These are phyloP conservation scores for Macrosteles quadrilineatus DNA, from an alignment of 1,140 invertebrate genomes.

Conservation along the genomic window DNA sequence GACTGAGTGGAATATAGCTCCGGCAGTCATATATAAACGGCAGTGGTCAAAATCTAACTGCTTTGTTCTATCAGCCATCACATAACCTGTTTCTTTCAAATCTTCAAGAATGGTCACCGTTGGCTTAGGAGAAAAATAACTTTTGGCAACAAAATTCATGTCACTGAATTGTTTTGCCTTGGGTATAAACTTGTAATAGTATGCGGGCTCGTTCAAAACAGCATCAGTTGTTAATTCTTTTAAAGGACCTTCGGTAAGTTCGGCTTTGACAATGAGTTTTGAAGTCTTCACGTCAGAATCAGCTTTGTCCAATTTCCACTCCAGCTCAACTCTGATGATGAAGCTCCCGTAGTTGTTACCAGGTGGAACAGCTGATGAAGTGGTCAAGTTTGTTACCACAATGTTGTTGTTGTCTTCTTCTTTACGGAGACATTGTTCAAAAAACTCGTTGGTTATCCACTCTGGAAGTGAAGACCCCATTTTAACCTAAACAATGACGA, in stretches of 20 bases:
- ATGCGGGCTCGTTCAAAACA: not conserved
- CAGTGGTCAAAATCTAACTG: constrained; percentile 1
- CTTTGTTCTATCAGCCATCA: not conserved
- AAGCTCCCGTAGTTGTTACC: not conserved
- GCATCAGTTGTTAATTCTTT: not conserved
- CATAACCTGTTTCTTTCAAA: not conserved
- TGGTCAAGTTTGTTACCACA: too few species aligned
- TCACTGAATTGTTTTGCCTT: not conserved
- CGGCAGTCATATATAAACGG: not conserved
- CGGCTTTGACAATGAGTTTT: not conserved
- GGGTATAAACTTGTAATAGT: not conserved
- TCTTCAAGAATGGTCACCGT: not conserved
- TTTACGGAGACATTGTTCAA: too few species aligned
- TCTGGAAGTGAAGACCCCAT: too few species aligned
- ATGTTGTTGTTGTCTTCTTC: too few species aligned
- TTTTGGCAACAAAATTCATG: not conserved
- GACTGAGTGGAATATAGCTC: not conserved
- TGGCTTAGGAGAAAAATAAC: not conserved
- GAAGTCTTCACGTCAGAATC: not conserved
- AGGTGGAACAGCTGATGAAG: too few species aligned
- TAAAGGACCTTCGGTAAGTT: not conserved
- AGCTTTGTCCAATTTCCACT: not conserved
- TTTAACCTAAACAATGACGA: too few species aligned
- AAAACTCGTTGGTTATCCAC: too few species aligned
- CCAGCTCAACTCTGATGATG: not conserved